A percentile compares a stretch with the other conserved stretches of the same genome.
Evolutionary conservation across 2,113 vertebrate genomes (phyloP).

Genomic region (Uria lomvia): DNA sequence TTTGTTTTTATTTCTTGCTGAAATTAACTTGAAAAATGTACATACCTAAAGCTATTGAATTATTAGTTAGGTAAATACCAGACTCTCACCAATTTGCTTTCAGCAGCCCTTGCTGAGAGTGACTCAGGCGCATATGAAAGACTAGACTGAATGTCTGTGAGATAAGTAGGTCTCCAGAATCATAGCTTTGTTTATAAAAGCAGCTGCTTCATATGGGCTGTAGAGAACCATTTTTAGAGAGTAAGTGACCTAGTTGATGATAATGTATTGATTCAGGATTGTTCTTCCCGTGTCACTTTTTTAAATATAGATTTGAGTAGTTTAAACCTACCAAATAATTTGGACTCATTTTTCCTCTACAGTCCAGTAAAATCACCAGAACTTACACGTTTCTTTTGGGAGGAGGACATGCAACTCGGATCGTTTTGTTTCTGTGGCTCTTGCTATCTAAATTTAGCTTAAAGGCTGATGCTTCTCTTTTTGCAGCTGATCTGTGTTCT

Average conservation of each 20-base stretch:
- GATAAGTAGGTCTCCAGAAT: neutral
- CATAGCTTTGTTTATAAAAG: constrained; percentile 17
- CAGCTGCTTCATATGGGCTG: neutral
- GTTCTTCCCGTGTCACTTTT: neutral
- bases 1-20: constrained; percentile 6
- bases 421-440: neutral
- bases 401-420: neutral
- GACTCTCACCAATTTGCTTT: constrained; percentile 16
- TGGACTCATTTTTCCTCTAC: neutral
- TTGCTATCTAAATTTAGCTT: neutral
- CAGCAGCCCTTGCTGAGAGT: neutral
- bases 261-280: neutral
- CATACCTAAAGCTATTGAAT: neutral
- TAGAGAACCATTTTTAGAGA: neutral
- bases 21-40: constrained; percentile 34
- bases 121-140: neutral
- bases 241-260: neutral
- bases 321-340: neutral
- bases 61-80: constrained; percentile 4
- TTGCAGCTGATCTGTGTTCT: neutral
- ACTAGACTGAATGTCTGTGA: neutral
- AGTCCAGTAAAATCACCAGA: neutral
- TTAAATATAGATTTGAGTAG: neutral
- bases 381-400: neutral
- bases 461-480: neutral